These are phyloP conservation scores for Cherax destructor DNA, from an alignment of 1,140 invertebrate species.

Conservation along the genomic window DNA sequence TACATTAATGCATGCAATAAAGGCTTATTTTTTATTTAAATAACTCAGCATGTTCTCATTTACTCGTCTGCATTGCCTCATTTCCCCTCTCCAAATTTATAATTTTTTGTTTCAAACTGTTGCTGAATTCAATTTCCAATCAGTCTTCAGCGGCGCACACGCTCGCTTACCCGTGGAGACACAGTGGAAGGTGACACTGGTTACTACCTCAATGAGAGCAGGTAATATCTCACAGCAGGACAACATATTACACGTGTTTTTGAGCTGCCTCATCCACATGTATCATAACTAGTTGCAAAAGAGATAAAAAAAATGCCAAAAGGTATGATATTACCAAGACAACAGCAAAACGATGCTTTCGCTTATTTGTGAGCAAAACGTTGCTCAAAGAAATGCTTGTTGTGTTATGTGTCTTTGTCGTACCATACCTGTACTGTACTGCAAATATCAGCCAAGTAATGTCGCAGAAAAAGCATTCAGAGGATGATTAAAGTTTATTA, in stretches of 20 bases:
- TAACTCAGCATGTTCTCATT: background rate
- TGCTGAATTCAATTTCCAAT: constrained; percentile 36
- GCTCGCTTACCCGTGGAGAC: constrained; percentile 56
- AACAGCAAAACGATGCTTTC: too few species aligned
- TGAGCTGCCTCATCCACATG: background rate
- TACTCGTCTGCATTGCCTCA: background rate
- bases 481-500: background rate
- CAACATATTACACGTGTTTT: background rate
- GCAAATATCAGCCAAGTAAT: background rate
- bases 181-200: constrained; percentile 37
- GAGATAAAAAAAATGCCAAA: background rate
- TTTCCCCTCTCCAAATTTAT: background rate
- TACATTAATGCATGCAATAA: background rate
- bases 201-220: constrained; percentile 34
- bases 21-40: background rate
- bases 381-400: too few species aligned
- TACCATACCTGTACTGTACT: background rate
- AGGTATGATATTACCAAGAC: too few species aligned
- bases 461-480: background rate
- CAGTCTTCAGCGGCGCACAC: constrained; percentile 46
- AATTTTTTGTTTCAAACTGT: background rate
- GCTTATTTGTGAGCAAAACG: too few species aligned
- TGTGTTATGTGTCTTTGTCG: too few species aligned
- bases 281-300: background rate
- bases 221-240: constrained; percentile 21